Conservation (phyloP, 1,140 invertebrate species). For the Neodiprion virginianus region DNA sequence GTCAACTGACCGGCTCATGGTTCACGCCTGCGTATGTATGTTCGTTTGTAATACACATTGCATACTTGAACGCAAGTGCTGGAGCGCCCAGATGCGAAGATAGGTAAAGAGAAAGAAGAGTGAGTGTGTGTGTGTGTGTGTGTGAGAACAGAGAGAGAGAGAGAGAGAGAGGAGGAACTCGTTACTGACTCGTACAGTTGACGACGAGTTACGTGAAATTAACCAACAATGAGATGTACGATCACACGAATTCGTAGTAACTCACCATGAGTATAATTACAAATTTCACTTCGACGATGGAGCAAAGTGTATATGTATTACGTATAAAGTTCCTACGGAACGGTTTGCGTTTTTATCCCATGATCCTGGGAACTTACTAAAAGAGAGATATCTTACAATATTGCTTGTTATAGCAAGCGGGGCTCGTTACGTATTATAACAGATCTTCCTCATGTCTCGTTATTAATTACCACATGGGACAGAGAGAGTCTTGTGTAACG, state of each 20-base stretch:
- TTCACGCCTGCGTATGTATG: conserved; percentile 30
- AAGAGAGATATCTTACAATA: too few species aligned
- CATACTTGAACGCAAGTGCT: not conserved
- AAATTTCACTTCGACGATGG: not conserved
- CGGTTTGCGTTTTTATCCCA: too few species aligned
- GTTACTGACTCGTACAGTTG: not conserved
- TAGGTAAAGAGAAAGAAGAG: not conserved
- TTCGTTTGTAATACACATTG: conserved; percentile 6
- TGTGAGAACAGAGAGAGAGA: conserved; percentile 1
- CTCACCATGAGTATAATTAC: not conserved
- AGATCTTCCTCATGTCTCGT: too few species aligned
- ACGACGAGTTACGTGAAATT: conserved; percentile 36
- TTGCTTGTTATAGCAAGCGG: too few species aligned
- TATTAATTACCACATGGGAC: too few species aligned
- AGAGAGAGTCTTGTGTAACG: not conserved
- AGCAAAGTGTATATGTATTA: not conserved
- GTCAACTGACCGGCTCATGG: conserved; percentile 33
- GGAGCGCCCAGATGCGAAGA: conserved; percentile 14
- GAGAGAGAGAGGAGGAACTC: conserved; percentile 32
- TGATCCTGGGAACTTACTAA: too few species aligned
- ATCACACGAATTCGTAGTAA: not conserved
- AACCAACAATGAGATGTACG: not conserved
- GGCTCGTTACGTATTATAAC: too few species aligned
- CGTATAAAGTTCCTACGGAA: not conserved
- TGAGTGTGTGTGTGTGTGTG: conserved; percentile 9